Evolutionary conservation across 2,888 invertebrate genomes (phyloP).

Genomic region (Drosophila leonis): DNA sequence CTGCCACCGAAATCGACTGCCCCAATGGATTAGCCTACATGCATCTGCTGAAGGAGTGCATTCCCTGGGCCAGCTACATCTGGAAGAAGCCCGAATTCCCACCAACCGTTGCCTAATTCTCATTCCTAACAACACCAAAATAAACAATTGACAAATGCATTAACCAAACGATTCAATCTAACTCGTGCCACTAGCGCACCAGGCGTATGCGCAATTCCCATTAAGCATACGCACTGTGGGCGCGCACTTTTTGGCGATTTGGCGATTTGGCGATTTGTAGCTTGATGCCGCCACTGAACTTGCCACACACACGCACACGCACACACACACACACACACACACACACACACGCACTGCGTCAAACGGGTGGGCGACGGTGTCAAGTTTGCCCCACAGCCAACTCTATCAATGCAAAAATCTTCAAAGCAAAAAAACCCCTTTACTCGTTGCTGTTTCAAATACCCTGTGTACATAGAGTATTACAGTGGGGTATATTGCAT

Average conservation of each 20-base stretch:
- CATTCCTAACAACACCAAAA: slow-evolving; percentile 9
- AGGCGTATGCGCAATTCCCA: slow-evolving; percentile 38
- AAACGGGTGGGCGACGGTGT: slow-evolving; percentile 22
- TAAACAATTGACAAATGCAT: slow-evolving; percentile 35
- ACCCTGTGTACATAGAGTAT: background rate
- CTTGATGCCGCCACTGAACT: slow-evolving; percentile 70
- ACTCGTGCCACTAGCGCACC: background rate
- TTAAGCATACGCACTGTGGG: slow-evolving; percentile 47
- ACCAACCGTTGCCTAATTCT: slow-evolving; percentile 74
- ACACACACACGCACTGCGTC: background rate
- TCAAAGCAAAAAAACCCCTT: slow-evolving; percentile 25
- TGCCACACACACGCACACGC: slow-evolving; percentile 36
- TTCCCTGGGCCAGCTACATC: slow-evolving; percentile 83
- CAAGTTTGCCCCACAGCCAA: slow-evolving; percentile 28
- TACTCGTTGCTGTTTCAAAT: slow-evolving; percentile 19
- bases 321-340: background rate
- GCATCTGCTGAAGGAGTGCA: slow-evolving; percentile 81
- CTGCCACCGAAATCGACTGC: slow-evolving; percentile 76
- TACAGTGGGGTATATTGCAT: background rate
- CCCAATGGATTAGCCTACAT: slow-evolving; percentile 78
- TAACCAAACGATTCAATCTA: slow-evolving; percentile 7
- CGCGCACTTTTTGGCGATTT: slow-evolving; percentile 17
- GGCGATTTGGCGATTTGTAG: slow-evolving; percentile 14
- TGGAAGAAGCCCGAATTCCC: slow-evolving; percentile 83
- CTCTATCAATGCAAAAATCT: slow-evolving; percentile 67